Conservation (phyloP, 2,113 vertebrate species). For the Astatotilapia flaviijosephi region DNA sequence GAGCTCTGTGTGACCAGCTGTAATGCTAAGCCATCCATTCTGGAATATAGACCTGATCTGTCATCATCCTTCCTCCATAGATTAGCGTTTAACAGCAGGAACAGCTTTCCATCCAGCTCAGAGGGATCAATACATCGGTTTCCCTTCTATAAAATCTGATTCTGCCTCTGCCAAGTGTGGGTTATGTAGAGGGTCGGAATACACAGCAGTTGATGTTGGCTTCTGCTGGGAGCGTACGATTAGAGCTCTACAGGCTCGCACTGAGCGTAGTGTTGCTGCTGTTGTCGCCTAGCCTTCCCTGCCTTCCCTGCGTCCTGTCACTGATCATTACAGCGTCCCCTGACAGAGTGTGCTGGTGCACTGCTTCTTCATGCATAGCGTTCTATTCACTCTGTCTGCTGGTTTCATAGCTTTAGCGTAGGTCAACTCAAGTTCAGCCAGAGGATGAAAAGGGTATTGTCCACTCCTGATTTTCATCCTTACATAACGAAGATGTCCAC, state of each 20-base stretch:
- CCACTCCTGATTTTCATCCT: neutral
- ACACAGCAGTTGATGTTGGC: neutral
- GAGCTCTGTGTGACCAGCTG: neutral
- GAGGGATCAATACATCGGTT: slow-evolving; percentile 24
- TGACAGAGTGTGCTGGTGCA: neutral
- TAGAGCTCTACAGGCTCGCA: slow-evolving; percentile 15
- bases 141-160: neutral
- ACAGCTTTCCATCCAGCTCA: neutral
- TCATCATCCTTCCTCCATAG: neutral
- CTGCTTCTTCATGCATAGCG: neutral
- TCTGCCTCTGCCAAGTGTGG: neutral
- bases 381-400: neutral
- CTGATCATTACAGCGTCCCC: neutral
- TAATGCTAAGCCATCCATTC: neutral
- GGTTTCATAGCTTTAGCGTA: neutral
- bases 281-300: neutral
- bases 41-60: neutral
- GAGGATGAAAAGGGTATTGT: neutral
- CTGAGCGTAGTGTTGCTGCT: neutral
- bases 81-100: neutral
- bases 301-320: neutral
- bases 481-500: neutral
- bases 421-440: neutral
- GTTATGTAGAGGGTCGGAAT: neutral
- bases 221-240: neutral